Percentiles rank a stretch among this genome's conserved stretches.
Conservation (phyloP, 35 echinoderm and acorn worm species). For the Hemicentrotus pulcherrimus region DNA sequence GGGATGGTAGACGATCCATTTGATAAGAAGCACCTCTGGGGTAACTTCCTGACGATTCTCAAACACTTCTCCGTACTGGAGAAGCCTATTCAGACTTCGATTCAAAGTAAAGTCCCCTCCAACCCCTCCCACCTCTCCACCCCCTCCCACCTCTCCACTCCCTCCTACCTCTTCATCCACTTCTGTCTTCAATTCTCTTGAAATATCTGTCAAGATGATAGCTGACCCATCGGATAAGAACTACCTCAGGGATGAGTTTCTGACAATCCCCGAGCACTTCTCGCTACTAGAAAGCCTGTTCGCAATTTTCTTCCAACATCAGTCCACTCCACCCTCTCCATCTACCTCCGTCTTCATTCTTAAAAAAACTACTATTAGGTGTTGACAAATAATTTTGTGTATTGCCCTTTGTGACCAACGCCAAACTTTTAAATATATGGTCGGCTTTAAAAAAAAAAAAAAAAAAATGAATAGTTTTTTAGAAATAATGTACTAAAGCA, state of each 20-base stretch:
- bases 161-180: too few species aligned
- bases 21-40: slow-evolving; percentile 87
- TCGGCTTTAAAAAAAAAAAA: too few species aligned
- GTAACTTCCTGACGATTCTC: slow-evolving; percentile 71
- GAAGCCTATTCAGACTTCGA: slow-evolving; percentile 54
- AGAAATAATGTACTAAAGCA: too few species aligned
- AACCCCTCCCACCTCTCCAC: background rate
- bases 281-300: too few species aligned
- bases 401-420: too few species aligned
- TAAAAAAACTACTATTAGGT: background rate
- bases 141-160: slow-evolving; percentile 23
- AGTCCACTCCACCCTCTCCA: background rate
- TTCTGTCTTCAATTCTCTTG: too few species aligned
- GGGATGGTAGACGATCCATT: slow-evolving; percentile 94
- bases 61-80: slow-evolving; percentile 77
- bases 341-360: background rate
- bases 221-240: slow-evolving; percentile 97
- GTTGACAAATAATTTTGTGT: too few species aligned
- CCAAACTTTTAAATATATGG: too few species aligned
- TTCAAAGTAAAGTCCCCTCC: too few species aligned
- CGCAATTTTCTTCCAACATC: too few species aligned
- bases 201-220: slow-evolving; percentile 87
- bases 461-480: too few species aligned
- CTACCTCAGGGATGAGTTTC: slow-evolving; percentile 67
- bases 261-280: too few species aligned